Evolutionary conservation across 2,888 invertebrate species (phyloP).

Genomic region (Tetragonula carbonaria): DNA sequence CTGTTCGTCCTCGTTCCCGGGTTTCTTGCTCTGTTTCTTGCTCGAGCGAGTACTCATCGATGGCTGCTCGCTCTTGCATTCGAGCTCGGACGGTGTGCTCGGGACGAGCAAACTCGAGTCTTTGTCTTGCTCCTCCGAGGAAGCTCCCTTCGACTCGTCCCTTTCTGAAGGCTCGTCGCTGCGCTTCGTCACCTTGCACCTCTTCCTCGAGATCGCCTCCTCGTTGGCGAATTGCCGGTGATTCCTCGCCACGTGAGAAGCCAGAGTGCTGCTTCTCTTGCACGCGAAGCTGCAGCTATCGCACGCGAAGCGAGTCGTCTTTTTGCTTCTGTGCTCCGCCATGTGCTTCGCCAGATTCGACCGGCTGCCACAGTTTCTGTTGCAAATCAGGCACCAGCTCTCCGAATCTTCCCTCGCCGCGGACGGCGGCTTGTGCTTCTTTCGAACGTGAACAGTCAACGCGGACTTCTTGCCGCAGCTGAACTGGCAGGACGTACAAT

Average conservation of each 20-base stretch:
- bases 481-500: constrained; percentile 69
- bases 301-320: constrained; percentile 53
- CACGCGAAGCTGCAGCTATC: constrained; percentile 69
- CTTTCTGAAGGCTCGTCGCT: constrained; percentile 16
- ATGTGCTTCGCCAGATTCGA: constrained; percentile 38
- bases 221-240: constrained; percentile 43
- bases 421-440: constrained; percentile 50
- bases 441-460: constrained; percentile 61
- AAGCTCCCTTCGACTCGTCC: neutral
- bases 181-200: constrained; percentile 1
- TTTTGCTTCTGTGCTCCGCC: constrained; percentile 21
- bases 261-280: constrained; percentile 60
- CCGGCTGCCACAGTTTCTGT: constrained; percentile 14
- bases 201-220: neutral
- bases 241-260: constrained; percentile 62
- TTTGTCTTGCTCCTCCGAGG: neutral
- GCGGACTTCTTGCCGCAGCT: constrained; percentile 45
- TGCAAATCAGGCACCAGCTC: constrained; percentile 25
- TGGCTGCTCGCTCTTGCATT: constrained; percentile 66
- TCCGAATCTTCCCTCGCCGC: constrained; percentile 5
- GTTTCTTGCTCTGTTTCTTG: constrained; percentile 58
- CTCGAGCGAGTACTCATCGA: constrained; percentile 60
- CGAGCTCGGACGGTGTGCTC: constrained; percentile 64
- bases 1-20: constrained; percentile 40
- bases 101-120: constrained; percentile 18